phyloP scores from a whole-genome alignment of 1,140 invertebrate species.

The Bombyx mandarina region DNA sequence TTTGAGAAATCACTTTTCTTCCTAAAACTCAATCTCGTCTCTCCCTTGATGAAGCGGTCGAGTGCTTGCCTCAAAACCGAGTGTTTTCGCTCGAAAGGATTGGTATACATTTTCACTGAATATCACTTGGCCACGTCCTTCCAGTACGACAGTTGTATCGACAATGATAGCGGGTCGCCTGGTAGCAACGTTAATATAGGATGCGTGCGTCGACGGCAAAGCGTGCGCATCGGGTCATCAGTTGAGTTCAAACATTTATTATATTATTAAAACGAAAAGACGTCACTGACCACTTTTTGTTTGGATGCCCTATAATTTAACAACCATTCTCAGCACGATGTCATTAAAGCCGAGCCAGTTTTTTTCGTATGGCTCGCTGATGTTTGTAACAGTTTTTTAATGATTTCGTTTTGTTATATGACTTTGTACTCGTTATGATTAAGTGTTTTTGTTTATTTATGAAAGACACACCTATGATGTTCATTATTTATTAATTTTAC shows the following conservation, averaged over 20 bases:
- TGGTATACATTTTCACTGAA: slow-evolving; percentile 49
- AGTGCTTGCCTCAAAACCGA: slow-evolving; percentile 54
- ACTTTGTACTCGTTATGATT: no score
- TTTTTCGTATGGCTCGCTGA: no score
- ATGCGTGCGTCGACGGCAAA: slow-evolving; percentile 11
- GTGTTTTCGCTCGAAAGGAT: slow-evolving; percentile 62
- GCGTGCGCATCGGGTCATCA: slow-evolving; percentile 21
- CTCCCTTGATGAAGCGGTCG: slow-evolving; percentile 46
- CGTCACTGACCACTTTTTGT: no score
- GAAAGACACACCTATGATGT: no score
- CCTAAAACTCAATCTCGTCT: slow-evolving; percentile 45
- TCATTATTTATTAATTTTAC: no score
- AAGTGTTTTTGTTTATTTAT: no score
- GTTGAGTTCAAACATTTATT: slow-evolving; percentile 11
- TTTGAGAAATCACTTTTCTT: slow-evolving; percentile 38
- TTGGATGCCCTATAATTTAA: no score
- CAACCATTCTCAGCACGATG: no score
- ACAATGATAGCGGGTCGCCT: slow-evolving; percentile 22
- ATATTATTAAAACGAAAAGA: no score
- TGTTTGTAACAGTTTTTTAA: no score
- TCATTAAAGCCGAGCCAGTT: no score
- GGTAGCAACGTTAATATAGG: slow-evolving; percentile 25
- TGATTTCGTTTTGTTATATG: no score
- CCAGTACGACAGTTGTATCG: slow-evolving; percentile 20
- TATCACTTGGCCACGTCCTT: slow-evolving; percentile 23